These are phyloP conservation scores for Prunella fulvescens DNA, from an alignment of 2,113 vertebrate species.

Conservation along the genomic window DNA sequence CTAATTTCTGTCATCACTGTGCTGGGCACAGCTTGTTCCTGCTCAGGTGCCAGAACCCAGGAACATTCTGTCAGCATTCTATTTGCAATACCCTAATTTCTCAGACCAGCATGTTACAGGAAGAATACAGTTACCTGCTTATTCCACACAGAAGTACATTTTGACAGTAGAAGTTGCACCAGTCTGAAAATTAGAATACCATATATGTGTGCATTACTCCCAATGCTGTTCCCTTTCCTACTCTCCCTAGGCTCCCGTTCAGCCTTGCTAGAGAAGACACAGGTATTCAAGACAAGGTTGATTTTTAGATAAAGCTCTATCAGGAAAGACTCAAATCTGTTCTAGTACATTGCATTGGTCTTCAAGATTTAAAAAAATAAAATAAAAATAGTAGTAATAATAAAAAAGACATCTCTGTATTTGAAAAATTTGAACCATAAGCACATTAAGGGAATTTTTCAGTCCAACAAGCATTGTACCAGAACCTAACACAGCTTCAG, in stretches of 20 bases:
- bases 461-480: background rate
- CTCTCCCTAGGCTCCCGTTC: background rate
- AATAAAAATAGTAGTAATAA: background rate
- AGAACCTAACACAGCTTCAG: background rate
- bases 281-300: background rate
- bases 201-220: background rate
- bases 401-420: background rate
- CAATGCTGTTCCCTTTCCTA: background rate
- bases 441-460: background rate
- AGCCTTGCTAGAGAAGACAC: background rate
- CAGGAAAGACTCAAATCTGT: background rate
- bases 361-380: background rate
- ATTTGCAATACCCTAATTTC: background rate
- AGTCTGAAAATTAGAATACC: background rate
- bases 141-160: background rate
- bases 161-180: background rate
- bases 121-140: background rate
- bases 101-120: background rate
- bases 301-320: background rate
- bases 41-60: background rate
- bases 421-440: background rate
- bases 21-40: background rate
- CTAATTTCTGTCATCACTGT: background rate
- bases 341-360: background rate
- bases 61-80: background rate